Conservation (phyloP, 2,797 vertebrate genomes). For the Onychomys arenicola region DNA sequence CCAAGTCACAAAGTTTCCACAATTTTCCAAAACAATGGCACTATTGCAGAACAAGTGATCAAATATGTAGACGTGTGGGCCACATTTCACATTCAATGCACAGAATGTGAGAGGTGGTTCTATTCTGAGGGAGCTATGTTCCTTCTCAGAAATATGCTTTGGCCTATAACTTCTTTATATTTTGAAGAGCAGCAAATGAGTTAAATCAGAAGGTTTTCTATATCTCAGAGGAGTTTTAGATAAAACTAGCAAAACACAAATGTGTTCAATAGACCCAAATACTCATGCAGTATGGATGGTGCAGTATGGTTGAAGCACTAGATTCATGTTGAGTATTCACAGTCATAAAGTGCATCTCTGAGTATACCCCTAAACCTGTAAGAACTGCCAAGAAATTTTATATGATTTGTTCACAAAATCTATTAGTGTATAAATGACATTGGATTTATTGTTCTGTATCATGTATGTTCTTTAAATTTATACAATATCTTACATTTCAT, state of each 20-base stretch:
- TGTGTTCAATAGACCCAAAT: background rate
- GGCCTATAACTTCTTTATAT: background rate
- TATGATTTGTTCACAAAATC: background rate
- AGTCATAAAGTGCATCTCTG: background rate
- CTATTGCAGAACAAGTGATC: background rate
- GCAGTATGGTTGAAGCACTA: background rate
- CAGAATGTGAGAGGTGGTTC: background rate
- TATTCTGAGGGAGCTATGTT: background rate
- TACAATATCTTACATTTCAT: background rate
- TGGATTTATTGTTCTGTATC: background rate
- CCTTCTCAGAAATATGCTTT: background rate
- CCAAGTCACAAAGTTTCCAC: no score
- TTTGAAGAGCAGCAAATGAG: background rate
- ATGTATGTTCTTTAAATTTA: background rate
- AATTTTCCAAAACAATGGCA: no score
- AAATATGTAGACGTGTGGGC: background rate
- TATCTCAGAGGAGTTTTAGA: background rate
- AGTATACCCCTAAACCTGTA: background rate
- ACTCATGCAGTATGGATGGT: background rate
- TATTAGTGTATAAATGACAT: background rate
- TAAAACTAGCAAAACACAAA: background rate
- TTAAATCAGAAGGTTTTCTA: background rate
- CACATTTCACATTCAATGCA: background rate
- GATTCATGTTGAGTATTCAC: background rate
- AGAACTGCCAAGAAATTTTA: background rate